These are phyloP conservation scores for Hepsetus odoe DNA, from an alignment of 2,113 vertebrate species.

Conservation along the genomic window DNA sequence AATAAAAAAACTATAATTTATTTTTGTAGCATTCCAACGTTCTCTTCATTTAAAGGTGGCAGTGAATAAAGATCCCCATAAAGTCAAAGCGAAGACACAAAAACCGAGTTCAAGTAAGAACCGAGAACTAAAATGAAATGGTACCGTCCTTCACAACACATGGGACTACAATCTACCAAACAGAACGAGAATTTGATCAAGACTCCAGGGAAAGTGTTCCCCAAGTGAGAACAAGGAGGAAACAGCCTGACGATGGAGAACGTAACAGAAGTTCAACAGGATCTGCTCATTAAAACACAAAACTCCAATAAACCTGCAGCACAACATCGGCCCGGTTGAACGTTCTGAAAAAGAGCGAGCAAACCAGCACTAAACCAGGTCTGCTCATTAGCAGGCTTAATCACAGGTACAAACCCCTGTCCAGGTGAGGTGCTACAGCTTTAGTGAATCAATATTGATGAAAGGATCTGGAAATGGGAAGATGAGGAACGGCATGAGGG, in stretches of 20 bases:
- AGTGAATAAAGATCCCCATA: slow-evolving; percentile 88
- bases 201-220: slow-evolving; percentile 66
- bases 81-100: slow-evolving; percentile 74
- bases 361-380: too few species aligned
- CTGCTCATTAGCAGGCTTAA: too few species aligned
- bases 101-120: slow-evolving; percentile 81
- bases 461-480: too few species aligned
- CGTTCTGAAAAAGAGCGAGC: neutral
- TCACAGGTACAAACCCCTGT: too few species aligned
- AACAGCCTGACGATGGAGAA: slow-evolving; percentile 15
- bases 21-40: slow-evolving; percentile 92
- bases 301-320: slow-evolving; percentile 76
- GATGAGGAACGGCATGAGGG: too few species aligned
- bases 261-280: slow-evolving; percentile 60
- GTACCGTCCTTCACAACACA: slow-evolving; percentile 41
- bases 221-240: neutral
- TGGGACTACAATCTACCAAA: slow-evolving; percentile 26
- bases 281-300: slow-evolving; percentile 74
- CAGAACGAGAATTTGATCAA: slow-evolving; percentile 57
- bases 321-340: slow-evolving; percentile 68
- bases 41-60: slow-evolving; percentile 85
- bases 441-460: too few species aligned
- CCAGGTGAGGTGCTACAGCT: too few species aligned
- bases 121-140: slow-evolving; percentile 64
- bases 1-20: slow-evolving; percentile 99